Evolutionary conservation across 2,797 vertebrate species (phyloP), one percentile per base, ranked within the genome.

Genomic region (Peromyscus melanophrys): DNA sequence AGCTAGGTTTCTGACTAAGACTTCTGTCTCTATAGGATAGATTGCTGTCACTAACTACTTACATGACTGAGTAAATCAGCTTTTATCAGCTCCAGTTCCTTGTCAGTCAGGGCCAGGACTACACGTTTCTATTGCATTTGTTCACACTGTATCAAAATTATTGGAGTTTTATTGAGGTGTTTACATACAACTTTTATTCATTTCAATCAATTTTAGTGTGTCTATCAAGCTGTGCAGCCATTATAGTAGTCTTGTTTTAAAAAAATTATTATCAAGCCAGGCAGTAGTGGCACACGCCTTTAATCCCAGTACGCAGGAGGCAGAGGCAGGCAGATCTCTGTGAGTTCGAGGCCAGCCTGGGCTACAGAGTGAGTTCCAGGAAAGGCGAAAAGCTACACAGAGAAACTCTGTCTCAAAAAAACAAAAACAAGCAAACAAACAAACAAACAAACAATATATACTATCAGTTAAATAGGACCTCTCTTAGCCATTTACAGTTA

Each of bases 61-160:
- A 31, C 49, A 12, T 83, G 25, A 93, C 61, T 63, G 77, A 67
- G 49, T 13, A 94, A 95, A 92, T 92, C 19, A 57, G 8, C 21
- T 57, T 92, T 75, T 83, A 17, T 96, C 52, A 93, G 57, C 8
- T 94, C 76, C 59, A 86, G 92, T 96, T 96, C 59, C 87, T 92
- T 84, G 55, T 69, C 71, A 46, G 93, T 86, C 29, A 31, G 11
- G 61, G 6, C 75, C 49, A 93, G 95, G 67, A 75, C 37, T 43
- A 57, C 8, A 85, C 83, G 76, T 84, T 90, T 92, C 52, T 96
- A 63, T 43, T 75, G 46, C 27, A 78, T 94, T 94, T 97, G 59
- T 90, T 95, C 43, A 93, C 4, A 10, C 31, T 65, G n/a, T 85
- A 76, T 43, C 46, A 61, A 76, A 93, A 90, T 77, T 84, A 91